Percentiles rank a stretch among this genome's conserved stretches.
Conservation (phyloP, 2,888 invertebrate genomes). For the Nomada fabriciana region DNA sequence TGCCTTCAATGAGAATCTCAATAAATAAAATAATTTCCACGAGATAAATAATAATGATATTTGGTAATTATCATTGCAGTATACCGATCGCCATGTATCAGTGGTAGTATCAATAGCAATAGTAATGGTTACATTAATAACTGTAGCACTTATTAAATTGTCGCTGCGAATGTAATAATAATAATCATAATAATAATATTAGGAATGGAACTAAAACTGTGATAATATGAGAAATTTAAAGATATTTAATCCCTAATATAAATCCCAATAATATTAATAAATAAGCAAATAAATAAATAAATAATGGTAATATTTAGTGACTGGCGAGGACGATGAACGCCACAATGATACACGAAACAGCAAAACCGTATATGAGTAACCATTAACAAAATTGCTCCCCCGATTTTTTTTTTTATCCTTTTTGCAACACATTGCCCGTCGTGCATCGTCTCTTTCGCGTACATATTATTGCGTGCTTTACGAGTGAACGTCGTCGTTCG, state of each 20-base stretch:
- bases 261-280: not conserved
- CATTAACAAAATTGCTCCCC: conserved; percentile 49
- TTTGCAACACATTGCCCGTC: not conserved
- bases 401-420: conserved; percentile 16
- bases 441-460: not conserved
- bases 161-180: conserved; percentile 1
- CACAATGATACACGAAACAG: conserved; percentile 67
- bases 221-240: no score
- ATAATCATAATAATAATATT: not conserved
- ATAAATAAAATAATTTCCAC: conserved; percentile 66
- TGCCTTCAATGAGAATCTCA: conserved; percentile 38
- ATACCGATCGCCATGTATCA: no score
- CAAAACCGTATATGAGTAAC: conserved; percentile 43
- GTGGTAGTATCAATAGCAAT: not conserved
- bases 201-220: not conserved
- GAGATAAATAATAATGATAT: conserved; percentile 55
- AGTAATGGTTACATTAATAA: not conserved
- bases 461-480: conserved; percentile 8
- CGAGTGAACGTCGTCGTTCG: conserved; percentile 21
- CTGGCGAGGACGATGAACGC: conserved; percentile 71
- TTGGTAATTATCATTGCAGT: conserved; percentile 62
- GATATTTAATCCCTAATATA: no score
- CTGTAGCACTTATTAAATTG: not conserved
- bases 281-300: conserved; percentile 43
- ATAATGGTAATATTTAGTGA: conserved; percentile 47